Conservation (phyloP, 37 sponge, comb jelly and placozoan genomes). For the Diacarnus erythraeanus region DNA sequence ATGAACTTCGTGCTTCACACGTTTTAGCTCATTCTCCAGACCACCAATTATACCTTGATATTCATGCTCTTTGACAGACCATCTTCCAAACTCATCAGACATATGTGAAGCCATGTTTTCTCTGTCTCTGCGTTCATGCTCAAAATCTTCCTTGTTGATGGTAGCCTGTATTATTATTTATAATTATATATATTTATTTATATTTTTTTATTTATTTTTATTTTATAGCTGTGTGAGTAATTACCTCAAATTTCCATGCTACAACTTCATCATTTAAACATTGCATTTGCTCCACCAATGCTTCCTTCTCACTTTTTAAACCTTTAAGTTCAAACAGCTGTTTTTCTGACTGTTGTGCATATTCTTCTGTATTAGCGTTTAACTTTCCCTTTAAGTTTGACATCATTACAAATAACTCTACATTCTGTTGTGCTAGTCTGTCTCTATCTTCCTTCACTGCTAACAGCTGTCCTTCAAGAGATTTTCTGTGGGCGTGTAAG, state of each 20-base stretch:
- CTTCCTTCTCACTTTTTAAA: not conserved
- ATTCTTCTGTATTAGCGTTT: not conserved
- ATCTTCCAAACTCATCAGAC: not conserved
- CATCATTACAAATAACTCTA: not conserved
- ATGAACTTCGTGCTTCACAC: not conserved
- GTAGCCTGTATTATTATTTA: not conserved
- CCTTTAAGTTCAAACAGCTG: not conserved
- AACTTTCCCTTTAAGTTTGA: not conserved
- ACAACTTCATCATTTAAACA: not conserved
- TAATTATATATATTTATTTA: not conserved
- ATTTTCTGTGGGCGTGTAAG: not conserved
- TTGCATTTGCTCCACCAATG: not conserved
- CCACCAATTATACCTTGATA: not conserved
- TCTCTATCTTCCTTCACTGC: not conserved
- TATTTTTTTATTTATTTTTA: not conserved
- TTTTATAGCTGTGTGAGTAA: not conserved
- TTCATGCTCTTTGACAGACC: not conserved
- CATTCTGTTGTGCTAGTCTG: not conserved
- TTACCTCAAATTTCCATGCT: not conserved
- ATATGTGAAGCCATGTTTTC: not conserved
- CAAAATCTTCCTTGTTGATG: not conserved
- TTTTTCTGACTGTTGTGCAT: not conserved
- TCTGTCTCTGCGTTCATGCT: not conserved
- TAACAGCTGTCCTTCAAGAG: not conserved
- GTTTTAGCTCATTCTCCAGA: not conserved